phyloP scores from a whole-genome alignment of 2,888 invertebrate genomes.

The Tridacna gigas region DNA sequence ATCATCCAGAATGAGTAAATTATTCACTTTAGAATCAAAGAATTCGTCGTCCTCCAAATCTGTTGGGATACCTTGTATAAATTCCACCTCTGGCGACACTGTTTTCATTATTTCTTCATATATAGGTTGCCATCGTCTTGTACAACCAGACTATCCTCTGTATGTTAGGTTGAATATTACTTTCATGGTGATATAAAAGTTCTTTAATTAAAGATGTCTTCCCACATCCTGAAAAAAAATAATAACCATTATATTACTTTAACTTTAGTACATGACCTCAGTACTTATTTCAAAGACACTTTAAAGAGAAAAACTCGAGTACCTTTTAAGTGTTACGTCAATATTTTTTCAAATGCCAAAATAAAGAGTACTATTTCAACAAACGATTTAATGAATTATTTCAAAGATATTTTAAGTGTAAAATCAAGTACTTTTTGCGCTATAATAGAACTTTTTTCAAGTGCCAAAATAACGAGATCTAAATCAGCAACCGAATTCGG shows the following conservation, averaged over 20 bases:
- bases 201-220: constrained; percentile 35
- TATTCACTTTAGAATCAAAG: constrained; percentile 47
- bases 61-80: constrained; percentile 49
- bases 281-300: too few species aligned
- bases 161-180: constrained; percentile 37
- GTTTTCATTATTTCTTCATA: constrained; percentile 31
- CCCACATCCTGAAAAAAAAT: constrained; percentile 33
- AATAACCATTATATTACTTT: background rate
- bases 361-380: too few species aligned
- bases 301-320: too few species aligned
- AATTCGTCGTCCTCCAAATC: constrained; percentile 50
- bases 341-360: too few species aligned
- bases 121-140: constrained; percentile 54
- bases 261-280: too few species aligned
- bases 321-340: too few species aligned
- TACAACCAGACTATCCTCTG: constrained; percentile 60
- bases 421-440: too few species aligned
- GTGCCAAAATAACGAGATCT: too few species aligned
- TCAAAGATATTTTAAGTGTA: too few species aligned
- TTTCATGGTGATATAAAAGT: constrained; percentile 24
- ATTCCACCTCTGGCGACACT: constrained; percentile 47
- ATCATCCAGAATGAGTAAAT: constrained; percentile 54
- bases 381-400: too few species aligned
- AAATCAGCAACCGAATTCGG: too few species aligned
- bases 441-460: too few species aligned